Evolutionary conservation across 2,113 vertebrate genomes (phyloP).

Genomic region (Struthio camelus): DNA sequence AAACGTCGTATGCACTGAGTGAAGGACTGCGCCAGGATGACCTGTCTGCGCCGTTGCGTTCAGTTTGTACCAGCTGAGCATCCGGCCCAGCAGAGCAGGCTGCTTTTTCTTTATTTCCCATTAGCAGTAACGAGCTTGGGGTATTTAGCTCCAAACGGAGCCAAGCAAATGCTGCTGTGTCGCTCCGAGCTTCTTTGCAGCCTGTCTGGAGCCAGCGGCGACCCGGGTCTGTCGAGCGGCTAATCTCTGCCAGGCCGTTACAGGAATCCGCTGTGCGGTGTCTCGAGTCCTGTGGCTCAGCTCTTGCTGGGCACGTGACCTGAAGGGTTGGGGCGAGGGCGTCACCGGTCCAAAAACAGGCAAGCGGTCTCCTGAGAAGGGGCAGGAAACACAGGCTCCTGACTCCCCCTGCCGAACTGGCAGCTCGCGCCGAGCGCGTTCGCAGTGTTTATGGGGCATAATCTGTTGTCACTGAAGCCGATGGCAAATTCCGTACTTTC

Average conservation of each 20-base stretch:
- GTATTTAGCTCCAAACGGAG: not conserved
- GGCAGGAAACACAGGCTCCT: not conserved
- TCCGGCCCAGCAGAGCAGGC: not conserved
- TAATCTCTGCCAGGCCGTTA: not conserved
- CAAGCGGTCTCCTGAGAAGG: not conserved
- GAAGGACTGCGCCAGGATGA: not conserved
- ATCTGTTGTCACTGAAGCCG: slow-evolving; percentile 70
- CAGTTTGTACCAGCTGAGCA: not conserved
- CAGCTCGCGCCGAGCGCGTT: not conserved
- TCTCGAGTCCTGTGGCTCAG: not conserved
- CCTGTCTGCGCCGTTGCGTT: rapidly evolving
- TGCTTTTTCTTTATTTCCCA: not conserved
- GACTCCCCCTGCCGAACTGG: not conserved
- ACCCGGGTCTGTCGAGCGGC: not conserved
- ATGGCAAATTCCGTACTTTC: slow-evolving; percentile 69
- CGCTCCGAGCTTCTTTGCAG: not conserved
- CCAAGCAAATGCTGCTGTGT: not conserved
- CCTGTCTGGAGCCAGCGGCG: not conserved
- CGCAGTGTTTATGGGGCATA: slow-evolving; percentile 15
- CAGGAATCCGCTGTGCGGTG: not conserved
- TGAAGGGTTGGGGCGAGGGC: not conserved
- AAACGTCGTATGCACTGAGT: too few relatives aligned
- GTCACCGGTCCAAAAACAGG: not conserved
- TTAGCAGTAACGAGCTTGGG: not conserved
- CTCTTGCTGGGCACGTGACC: not conserved